Conservation (phyloP, 2,888 invertebrate species). For the Coelinius sp. region DNA sequence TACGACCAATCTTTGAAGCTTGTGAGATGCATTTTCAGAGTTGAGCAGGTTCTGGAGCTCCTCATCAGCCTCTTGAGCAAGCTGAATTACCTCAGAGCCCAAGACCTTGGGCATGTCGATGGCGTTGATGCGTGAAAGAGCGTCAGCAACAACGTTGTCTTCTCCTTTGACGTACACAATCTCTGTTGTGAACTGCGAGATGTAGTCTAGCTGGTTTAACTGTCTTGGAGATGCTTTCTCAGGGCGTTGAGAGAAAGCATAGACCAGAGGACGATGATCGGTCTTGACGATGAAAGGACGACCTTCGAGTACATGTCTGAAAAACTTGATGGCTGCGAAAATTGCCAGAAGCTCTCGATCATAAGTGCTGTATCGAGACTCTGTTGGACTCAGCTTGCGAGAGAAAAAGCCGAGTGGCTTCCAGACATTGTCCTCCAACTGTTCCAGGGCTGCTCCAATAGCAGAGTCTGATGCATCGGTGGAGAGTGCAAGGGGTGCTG, state of each 20-base stretch:
- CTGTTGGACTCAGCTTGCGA: slow-evolving; percentile 44
- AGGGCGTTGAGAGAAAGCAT: neutral
- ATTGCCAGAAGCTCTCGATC: slow-evolving; percentile 54
- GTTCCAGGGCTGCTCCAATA: slow-evolving; percentile 51
- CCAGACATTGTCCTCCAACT: slow-evolving; percentile 28
- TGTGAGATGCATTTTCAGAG: neutral
- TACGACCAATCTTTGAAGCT: neutral
- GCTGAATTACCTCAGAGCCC: neutral
- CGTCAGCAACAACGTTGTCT: slow-evolving; percentile 37
- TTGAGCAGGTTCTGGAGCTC: neutral
- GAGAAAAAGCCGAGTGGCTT: slow-evolving; percentile 45
- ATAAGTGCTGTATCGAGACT: slow-evolving; percentile 53
- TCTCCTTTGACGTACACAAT: slow-evolving; percentile 25
- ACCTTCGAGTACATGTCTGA: slow-evolving; percentile 47
- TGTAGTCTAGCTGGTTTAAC: slow-evolving; percentile 36
- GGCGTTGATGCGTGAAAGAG: slow-evolving; percentile 24
- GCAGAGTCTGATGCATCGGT: slow-evolving; percentile 50
- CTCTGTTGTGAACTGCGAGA: slow-evolving; percentile 38
- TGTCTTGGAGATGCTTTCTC: slow-evolving; percentile 34
- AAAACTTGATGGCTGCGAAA: slow-evolving; percentile 48
- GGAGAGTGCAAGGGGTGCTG: slow-evolving; percentile 27
- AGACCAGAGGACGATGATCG: slow-evolving; percentile 40
- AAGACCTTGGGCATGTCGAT: slow-evolving; percentile 28
- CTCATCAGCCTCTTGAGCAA: slow-evolving; percentile 26
- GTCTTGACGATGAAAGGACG: slow-evolving; percentile 38